Evolutionary conservation across 2,888 invertebrate genomes (phyloP).

Genomic region (Leucania comma): DNA sequence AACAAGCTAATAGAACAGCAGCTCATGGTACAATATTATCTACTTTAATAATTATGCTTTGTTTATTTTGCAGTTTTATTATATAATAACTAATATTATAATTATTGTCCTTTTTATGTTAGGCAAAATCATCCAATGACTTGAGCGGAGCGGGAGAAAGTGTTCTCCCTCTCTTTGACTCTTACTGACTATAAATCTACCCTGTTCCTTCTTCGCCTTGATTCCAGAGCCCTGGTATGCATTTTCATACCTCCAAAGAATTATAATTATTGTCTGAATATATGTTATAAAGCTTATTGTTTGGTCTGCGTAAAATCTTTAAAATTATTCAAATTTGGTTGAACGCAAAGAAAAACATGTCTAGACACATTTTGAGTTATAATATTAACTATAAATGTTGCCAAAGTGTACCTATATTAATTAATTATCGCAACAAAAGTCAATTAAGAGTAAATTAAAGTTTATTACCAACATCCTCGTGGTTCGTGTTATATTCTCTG

Average conservation of each 20-base stretch:
- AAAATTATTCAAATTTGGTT: neutral
- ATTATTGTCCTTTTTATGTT: too few relatives aligned
- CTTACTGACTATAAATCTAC: too few relatives aligned
- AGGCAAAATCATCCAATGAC: too few relatives aligned
- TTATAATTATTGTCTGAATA: too few relatives aligned
- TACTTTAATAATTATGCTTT: too few relatives aligned
- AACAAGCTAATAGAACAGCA: constrained; percentile 3
- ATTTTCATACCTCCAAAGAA: too few relatives aligned
- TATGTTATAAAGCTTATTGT: neutral
- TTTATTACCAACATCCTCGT: neutral
- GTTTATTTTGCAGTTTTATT: neutral
- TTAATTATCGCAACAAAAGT: neutral
- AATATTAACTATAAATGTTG: neutral
- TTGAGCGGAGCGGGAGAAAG: too few relatives aligned
- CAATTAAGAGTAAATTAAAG: neutral
- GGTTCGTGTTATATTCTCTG: neutral
- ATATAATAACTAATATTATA: neutral
- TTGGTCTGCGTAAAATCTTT: neutral
- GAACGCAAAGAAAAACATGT: too few relatives aligned
- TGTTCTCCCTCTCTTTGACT: too few relatives aligned
- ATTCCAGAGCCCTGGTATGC: too few relatives aligned
- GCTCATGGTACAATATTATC: constrained; percentile 3
- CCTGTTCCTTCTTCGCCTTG: too few relatives aligned
- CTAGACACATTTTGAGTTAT: too few relatives aligned
- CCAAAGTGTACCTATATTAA: neutral